phyloP scores from a whole-genome alignment of 1,140 invertebrate genomes.

The Saccostrea cuccullata region DNA sequence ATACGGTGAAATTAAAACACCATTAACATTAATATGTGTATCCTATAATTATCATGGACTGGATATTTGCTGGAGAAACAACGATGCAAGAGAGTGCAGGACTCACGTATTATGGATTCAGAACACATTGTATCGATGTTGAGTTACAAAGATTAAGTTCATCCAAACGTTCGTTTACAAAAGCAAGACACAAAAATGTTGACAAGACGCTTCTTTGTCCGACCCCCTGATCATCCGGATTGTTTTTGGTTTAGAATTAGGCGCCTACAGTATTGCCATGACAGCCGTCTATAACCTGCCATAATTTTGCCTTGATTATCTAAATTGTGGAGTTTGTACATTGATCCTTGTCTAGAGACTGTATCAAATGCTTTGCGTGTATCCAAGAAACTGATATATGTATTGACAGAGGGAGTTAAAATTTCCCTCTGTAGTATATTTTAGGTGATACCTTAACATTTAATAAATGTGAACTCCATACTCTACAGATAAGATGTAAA shows the following conservation, averaged over 20 bases:
- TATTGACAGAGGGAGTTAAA: too few species aligned
- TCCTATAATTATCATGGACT: background rate
- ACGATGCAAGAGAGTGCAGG: background rate
- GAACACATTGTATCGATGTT: background rate
- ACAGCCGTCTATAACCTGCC: slow-evolving; percentile 12
- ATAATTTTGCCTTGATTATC: background rate
- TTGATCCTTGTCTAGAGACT: slow-evolving; percentile 25
- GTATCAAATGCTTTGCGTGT: slow-evolving; percentile 39
- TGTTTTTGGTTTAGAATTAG: slow-evolving; percentile 25
- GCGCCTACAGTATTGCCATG: slow-evolving; percentile 15
- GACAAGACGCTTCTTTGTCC: slow-evolving; percentile 43
- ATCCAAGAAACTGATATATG: slow-evolving; percentile 37
- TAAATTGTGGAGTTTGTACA: slow-evolving; percentile 32
- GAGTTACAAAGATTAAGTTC: slow-evolving; percentile 21
- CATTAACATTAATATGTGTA: background rate
- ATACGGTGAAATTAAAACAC: background rate
- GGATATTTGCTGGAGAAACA: background rate
- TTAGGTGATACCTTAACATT: too few species aligned
- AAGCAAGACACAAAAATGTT: slow-evolving; percentile 12
- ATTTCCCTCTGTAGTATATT: too few species aligned
- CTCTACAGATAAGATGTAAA: too few species aligned
- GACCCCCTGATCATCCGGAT: slow-evolving; percentile 37
- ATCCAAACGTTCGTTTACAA: slow-evolving; percentile 31
- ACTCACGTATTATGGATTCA: background rate
- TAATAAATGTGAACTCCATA: too few species aligned